These are phyloP conservation scores for Thecocarcelia acutangulata DNA, from an alignment of 2,888 invertebrate genomes.

Conservation along the genomic window DNA sequence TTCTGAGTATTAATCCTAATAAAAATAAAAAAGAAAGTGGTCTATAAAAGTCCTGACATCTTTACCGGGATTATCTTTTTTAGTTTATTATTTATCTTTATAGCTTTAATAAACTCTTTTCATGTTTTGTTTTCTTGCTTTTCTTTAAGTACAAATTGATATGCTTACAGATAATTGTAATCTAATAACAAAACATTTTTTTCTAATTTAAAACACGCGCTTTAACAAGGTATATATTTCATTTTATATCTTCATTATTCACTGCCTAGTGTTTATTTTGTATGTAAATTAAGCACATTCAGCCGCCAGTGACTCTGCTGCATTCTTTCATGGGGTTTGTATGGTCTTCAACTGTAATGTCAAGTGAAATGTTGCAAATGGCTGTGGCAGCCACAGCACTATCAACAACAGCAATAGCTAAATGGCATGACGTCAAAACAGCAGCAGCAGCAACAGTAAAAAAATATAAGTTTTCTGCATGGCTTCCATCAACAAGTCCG, in stretches of 20 bases:
- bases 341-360: conserved; percentile 1
- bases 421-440: conserved; percentile 24
- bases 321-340: background rate
- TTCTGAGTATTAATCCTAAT: no score
- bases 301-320: background rate
- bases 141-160: background rate
- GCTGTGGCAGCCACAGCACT: background rate
- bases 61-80: no score
- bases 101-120: no score
- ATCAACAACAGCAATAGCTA: conserved; percentile 1
- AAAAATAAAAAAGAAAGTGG: no score
- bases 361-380: conserved; percentile 21
- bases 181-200: conserved; percentile 33
- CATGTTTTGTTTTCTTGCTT: background rate
- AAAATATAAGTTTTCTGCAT: conserved; percentile 41
- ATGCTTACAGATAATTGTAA: conserved; percentile 40
- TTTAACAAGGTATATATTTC: conserved; percentile 8
- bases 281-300: conserved; percentile 22
- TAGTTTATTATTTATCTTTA: no score
- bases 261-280: background rate
- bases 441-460: no score
- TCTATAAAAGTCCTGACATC: no score
- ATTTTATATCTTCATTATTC: conserved; percentile 12
- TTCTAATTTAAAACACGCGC: conserved; percentile 51
- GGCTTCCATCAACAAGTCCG: conserved; percentile 35